phyloP scores from a whole-genome alignment of 2,113 vertebrate species.

The Pachypanchax playfairii region DNA sequence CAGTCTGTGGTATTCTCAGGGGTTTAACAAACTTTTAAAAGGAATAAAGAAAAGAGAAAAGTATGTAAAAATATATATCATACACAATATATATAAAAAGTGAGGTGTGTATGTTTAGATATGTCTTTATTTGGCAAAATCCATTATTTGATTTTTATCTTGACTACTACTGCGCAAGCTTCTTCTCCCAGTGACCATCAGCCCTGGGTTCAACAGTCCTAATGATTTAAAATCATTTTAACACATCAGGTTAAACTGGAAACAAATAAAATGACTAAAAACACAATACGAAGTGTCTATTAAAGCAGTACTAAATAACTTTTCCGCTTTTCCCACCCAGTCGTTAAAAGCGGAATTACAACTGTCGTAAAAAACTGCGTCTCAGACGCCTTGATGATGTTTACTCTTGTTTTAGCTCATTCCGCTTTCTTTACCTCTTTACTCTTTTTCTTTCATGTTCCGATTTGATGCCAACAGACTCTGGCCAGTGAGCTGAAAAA shows the following conservation, averaged over 20 bases:
- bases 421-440: too few species aligned
- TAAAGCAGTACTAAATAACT: too few species aligned
- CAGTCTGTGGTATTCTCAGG: slow-evolving; percentile 80
- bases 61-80: slow-evolving; percentile 63
- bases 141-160: slow-evolving; percentile 68
- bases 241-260: not conserved
- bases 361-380: too few species aligned
- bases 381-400: too few species aligned
- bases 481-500: too few species aligned
- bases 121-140: slow-evolving; percentile 66
- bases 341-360: too few species aligned
- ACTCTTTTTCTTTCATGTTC: too few species aligned
- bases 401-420: too few species aligned
- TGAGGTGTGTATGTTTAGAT: slow-evolving; percentile 63
- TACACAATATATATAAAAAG: slow-evolving; percentile 48
- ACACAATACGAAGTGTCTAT: too few species aligned
- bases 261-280: too few species aligned
- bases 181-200: slow-evolving; percentile 57
- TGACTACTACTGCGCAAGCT: slow-evolving; percentile 67
- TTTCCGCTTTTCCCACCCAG: too few species aligned
- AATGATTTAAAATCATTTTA: slow-evolving; percentile 5
- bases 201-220: slow-evolving; percentile 46
- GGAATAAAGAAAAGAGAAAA: slow-evolving; percentile 60
- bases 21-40: slow-evolving; percentile 66
- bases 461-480: too few species aligned